These are phyloP conservation scores for Hydroisotoma schaefferi DNA, from an alignment of 2,888 invertebrate species.

Conservation along the genomic window DNA sequence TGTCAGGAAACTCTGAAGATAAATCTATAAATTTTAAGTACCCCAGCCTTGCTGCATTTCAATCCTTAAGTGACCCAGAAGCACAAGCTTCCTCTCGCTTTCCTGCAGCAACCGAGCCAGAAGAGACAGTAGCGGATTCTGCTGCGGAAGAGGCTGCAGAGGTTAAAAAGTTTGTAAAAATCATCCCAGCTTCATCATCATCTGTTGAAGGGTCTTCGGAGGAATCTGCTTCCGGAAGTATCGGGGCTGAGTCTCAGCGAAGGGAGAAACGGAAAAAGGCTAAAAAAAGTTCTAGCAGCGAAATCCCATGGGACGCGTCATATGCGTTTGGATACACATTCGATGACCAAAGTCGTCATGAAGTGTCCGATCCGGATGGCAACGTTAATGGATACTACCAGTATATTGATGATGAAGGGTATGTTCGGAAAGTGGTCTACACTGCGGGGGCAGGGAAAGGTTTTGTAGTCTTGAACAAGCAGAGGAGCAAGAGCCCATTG, in stretches of 20 bases:
- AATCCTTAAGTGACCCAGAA: neutral
- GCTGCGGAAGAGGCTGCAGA: neutral
- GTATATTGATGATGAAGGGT: slow-evolving; percentile 39
- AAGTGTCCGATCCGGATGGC: slow-evolving; percentile 38
- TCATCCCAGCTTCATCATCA: neutral
- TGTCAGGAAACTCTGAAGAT: neutral
- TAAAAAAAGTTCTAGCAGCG: neutral
- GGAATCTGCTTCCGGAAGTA: neutral
- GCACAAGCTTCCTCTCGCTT: neutral
- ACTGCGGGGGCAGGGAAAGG: slow-evolving; percentile 45
- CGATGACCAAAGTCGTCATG: slow-evolving; percentile 37
- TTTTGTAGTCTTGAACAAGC: slow-evolving; percentile 37
- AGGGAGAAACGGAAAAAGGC: neutral
- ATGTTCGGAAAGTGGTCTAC: slow-evolving; percentile 34
- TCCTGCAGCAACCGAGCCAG: neutral
- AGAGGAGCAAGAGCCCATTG: slow-evolving; percentile 16
- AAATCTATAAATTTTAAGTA: neutral
- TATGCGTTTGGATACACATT: slow-evolving; percentile 42
- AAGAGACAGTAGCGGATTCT: neutral
- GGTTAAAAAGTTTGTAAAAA: neutral
- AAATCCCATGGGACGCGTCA: slow-evolving; percentile 27
- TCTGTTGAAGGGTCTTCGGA: neutral
- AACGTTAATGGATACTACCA: slow-evolving; percentile 34
- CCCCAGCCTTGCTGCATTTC: neutral
- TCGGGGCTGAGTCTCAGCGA: neutral